phyloP scores from a whole-genome alignment of 2,888 invertebrate genomes.

The Falcaria lacertinaria region DNA sequence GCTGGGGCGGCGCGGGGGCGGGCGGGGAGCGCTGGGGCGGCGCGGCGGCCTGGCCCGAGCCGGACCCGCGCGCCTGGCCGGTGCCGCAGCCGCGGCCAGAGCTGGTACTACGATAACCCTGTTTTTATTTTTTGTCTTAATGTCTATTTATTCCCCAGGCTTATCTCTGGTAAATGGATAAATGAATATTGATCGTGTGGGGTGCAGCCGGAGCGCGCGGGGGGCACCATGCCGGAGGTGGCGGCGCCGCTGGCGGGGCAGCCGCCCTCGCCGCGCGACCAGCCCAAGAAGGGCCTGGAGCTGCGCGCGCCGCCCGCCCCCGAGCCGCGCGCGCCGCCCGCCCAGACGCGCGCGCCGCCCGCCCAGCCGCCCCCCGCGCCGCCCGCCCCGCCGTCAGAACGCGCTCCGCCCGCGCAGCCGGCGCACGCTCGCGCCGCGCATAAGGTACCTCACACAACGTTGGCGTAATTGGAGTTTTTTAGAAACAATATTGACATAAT shows the following conservation, averaged over 20 bases:
- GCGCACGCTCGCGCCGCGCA: no score
- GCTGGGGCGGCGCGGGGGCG: conserved; percentile 21
- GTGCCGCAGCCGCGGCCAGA: conserved; percentile 47
- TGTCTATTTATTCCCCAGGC: no score
- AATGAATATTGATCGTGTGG: no score
- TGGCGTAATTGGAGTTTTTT: no score
- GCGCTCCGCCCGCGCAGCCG: no score
- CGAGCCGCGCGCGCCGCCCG: conserved; percentile 9
- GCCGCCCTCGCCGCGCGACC: conserved; percentile 55
- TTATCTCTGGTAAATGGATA: no score
- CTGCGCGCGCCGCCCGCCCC: conserved; percentile 12
- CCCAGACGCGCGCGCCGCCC: conserved; percentile 9
- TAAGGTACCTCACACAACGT: no score
- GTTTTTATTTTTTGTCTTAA: no score
- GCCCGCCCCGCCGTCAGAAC: no score
- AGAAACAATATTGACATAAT: no score
- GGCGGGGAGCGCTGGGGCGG: conserved; percentile 24
- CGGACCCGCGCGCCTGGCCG: conserved; percentile 59
- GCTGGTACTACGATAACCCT: no score
- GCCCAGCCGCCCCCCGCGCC: background rate
- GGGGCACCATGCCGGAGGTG: conserved; percentile 63
- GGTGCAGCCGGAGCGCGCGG: background rate
- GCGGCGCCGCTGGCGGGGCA: conserved; percentile 49
- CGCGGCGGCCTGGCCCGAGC: conserved; percentile 43
- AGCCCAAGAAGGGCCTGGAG: conserved; percentile 61